These are phyloP conservation scores for Hormaphis cornu DNA, from an alignment of 1,140 invertebrate genomes.

Conservation along the genomic window DNA sequence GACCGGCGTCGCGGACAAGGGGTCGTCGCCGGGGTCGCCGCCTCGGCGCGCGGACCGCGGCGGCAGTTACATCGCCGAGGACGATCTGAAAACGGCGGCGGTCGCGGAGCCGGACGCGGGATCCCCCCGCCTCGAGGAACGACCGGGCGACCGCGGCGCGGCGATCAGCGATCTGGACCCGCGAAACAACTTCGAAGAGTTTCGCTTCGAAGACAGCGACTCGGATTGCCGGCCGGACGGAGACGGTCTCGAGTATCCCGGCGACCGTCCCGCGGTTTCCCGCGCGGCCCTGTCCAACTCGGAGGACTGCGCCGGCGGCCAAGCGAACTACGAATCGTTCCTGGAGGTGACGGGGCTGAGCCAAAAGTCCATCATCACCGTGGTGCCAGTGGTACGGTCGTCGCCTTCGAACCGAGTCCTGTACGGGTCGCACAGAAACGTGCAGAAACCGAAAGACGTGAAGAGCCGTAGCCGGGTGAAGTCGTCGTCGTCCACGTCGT, in stretches of 20 bases:
- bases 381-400: too few relatives aligned
- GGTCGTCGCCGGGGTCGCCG: too few relatives aligned
- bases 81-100: constrained; percentile 1
- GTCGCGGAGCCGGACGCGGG: not conserved
- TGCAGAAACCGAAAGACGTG: constrained; percentile 66
- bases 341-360: constrained; percentile 68
- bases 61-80: not conserved
- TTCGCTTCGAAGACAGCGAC: constrained; percentile 65
- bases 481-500: not conserved
- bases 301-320: not conserved
- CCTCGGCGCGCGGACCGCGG: not conserved
- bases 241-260: constrained; percentile 48
- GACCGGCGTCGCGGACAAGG: not conserved
- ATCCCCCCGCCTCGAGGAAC: not conserved
- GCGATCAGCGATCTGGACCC: constrained; percentile 31
- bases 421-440: constrained; percentile 63
- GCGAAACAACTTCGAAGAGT: constrained; percentile 64
- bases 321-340: constrained; percentile 58
- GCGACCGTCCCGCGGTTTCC: constrained; percentile 39
- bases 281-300: not conserved
- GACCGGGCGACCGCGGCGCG: constrained; percentile 24
- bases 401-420: constrained; percentile 53
- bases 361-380: constrained; percentile 61
- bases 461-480: constrained; percentile 45
- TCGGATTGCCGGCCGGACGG: constrained; percentile 44